phyloP scores from a whole-genome alignment of 2,797 vertebrate species.

The Myotis daubentonii region DNA sequence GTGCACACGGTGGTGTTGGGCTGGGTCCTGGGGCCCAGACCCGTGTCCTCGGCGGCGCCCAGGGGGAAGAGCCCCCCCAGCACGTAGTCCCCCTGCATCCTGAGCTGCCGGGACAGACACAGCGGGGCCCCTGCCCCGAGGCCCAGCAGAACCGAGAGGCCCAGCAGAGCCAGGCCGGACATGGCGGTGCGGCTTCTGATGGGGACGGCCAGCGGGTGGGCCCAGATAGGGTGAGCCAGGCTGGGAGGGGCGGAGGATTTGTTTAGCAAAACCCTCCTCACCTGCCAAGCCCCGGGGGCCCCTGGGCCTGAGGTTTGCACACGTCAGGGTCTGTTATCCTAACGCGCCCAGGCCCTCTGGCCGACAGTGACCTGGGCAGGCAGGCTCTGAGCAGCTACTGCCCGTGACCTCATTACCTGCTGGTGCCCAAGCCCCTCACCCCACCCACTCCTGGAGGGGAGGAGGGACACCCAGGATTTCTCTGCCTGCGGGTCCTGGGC shows the following conservation, averaged over 20 bases:
- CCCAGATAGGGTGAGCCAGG: not conserved
- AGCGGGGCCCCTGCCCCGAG: not conserved
- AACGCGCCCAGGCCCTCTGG: not conserved
- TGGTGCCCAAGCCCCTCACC: not conserved
- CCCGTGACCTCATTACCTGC: not conserved
- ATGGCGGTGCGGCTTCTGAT: constrained; percentile 22
- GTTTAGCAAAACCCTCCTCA: constrained; percentile 77
- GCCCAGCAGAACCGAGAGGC: constrained; percentile 24
- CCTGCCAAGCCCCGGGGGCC: not conserved
- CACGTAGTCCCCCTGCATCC: constrained; percentile 78
- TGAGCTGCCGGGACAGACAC: constrained; percentile 81
- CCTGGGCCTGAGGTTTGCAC: not conserved
- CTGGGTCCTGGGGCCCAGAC: not conserved
- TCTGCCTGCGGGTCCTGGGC: not conserved
- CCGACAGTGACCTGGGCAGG: not conserved
- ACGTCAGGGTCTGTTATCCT: rapidly evolving
- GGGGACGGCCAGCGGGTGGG: not conserved
- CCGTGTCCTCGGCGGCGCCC: not conserved
- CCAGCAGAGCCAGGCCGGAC: not conserved
- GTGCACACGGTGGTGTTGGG: constrained; percentile 63
- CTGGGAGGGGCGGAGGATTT: constrained; percentile 65
- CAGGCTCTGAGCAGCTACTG: not conserved
- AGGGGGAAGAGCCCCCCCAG: constrained; percentile 86
- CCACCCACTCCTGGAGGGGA: not conserved
- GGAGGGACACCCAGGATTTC: not conserved